phyloP scores from a whole-genome alignment of 1,140 invertebrate species.

The Trichogramma pretiosum region DNA sequence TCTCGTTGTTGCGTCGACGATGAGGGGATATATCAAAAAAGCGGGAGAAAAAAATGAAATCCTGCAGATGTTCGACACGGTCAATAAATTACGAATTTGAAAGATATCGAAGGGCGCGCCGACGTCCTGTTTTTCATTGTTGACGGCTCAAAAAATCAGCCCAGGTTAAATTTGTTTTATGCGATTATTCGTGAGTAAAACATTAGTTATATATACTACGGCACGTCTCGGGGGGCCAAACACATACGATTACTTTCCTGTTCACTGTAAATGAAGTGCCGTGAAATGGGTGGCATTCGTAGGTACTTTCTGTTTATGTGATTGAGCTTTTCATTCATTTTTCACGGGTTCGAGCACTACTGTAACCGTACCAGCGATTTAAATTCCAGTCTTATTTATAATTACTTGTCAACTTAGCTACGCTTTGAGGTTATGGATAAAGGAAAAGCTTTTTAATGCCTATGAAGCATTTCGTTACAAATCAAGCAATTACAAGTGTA shows the following conservation, averaged over 20 bases:
- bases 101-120: conserved; percentile 10
- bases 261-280: too few relatives aligned
- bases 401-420: conserved; percentile 1
- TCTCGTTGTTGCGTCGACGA: too few relatives aligned
- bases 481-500: too few relatives aligned
- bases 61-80: conserved; percentile 19
- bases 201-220: too few relatives aligned
- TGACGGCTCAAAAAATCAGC: neutral
- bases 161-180: conserved; percentile 13
- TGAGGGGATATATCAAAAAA: too few relatives aligned
- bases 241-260: too few relatives aligned
- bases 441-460: conserved; percentile 10
- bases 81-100: conserved; percentile 22
- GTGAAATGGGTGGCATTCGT: neutral
- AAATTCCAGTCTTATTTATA: neutral
- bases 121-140: too few relatives aligned
- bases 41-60: conserved; percentile 20
- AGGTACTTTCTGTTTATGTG: conserved; percentile 14
- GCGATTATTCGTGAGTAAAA: too few relatives aligned
- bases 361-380: conserved; percentile 8
- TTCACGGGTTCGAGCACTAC: conserved; percentile 5
- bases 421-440: neutral
- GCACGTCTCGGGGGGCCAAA: too few relatives aligned
- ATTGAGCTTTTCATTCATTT: conserved; percentile 12
- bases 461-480: too few relatives aligned